Percentiles rank a stretch among this genome's conserved stretches.
These are phyloP conservation scores for Psittacula cyanocephala DNA, from an alignment of 2,113 vertebrate species.

Conservation along the genomic window DNA sequence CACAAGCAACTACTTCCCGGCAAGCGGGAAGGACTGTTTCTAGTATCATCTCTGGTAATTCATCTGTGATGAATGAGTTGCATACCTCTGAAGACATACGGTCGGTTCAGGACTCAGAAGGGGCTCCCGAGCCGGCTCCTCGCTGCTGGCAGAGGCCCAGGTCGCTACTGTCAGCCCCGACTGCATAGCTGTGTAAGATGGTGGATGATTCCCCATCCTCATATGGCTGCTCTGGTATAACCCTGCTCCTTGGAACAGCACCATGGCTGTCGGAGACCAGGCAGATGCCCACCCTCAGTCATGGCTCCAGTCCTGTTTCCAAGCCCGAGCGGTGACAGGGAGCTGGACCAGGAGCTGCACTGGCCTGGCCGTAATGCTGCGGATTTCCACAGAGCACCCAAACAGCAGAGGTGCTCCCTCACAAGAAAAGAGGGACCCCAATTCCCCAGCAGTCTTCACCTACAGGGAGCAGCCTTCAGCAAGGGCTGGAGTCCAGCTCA, in stretches of 20 bases:
- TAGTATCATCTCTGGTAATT: not conserved
- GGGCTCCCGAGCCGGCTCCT: not conserved
- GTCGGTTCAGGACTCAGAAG: not conserved
- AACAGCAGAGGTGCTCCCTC: not conserved
- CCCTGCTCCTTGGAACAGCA: not conserved
- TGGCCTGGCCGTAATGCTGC: not conserved
- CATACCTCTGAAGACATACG: not conserved
- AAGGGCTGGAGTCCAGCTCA: not conserved
- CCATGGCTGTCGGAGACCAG: not conserved
- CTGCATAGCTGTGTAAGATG: not conserved
- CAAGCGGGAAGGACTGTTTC: not conserved
- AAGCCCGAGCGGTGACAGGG: not conserved
- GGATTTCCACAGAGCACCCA: not conserved
- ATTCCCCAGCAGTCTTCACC: not conserved
- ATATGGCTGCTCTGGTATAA: not conserved
- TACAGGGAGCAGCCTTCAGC: not conserved
- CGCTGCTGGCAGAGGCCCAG: not conserved
- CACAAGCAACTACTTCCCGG: not conserved
- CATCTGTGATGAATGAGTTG: not conserved
- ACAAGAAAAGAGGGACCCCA: not conserved
- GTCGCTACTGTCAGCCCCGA: not conserved
- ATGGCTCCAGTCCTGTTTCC: not conserved
- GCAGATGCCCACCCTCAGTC: not conserved
- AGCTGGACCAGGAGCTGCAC: not conserved
- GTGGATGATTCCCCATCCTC: not conserved